A percentile compares a stretch with the other conserved stretches of the same genome.
Evolutionary conservation across 2,113 vertebrate species (phyloP).

Genomic region (Ochotona curzoniae): DNA sequence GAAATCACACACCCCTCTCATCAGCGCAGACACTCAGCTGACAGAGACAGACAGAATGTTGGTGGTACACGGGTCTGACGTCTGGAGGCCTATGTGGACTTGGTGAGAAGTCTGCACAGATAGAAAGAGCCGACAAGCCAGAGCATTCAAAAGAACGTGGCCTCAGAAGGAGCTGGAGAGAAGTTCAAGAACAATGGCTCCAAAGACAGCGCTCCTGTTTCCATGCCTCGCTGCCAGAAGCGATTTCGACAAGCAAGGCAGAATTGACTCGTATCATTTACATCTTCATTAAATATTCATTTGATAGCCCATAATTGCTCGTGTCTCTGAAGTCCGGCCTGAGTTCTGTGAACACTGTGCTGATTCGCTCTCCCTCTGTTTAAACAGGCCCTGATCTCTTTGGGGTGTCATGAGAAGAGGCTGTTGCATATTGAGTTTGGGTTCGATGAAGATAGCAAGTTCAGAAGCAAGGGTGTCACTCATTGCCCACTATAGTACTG

Average conservation of each 20-base stretch:
- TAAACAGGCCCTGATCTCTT: constrained; percentile 22
- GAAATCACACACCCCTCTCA: not conserved
- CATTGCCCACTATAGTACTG: constrained; percentile 33
- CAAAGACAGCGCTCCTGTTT: constrained; percentile 1
- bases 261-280: constrained; percentile 75
- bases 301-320: constrained; percentile 66
- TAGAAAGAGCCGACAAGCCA: constrained; percentile 43
- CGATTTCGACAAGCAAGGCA: constrained; percentile 68
- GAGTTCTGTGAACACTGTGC: constrained; percentile 26
- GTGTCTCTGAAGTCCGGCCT: constrained; percentile 63
- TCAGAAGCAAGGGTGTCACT: constrained; percentile 28
- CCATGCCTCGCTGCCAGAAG: constrained; percentile 19
- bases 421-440: not conserved
- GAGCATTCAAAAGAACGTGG: constrained; percentile 61
- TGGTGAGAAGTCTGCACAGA: constrained; percentile 24
- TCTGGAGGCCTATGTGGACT: constrained; percentile 53
- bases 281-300: constrained; percentile 81
- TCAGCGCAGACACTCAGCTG: constrained; percentile 34
- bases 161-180: constrained; percentile 60
- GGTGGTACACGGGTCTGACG: constrained; percentile 52
- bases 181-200: constrained; percentile 74
- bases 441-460: not conserved
- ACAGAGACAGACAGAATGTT: constrained; percentile 72
- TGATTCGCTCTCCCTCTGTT: not conserved
- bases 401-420: constrained; percentile 23